Conservation (phyloP, 2,113 vertebrate genomes). For the Sapayoa aenigma region DNA sequence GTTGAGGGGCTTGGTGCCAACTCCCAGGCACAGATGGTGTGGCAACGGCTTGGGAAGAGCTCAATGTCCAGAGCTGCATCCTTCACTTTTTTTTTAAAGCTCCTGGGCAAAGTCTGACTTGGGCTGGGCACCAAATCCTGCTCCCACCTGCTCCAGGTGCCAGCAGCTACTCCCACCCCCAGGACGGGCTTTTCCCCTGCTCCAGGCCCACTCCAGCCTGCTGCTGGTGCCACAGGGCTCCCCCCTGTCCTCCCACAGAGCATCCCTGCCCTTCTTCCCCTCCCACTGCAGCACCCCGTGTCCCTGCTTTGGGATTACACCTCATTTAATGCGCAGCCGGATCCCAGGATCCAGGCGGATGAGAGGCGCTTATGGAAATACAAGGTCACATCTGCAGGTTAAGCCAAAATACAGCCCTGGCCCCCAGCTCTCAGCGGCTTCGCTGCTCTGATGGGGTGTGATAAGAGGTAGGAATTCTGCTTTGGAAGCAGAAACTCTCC, state of each 20-base stretch:
- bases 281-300: background rate
- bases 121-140: fast-evolving
- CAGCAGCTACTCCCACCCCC: background rate
- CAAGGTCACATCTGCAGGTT: background rate
- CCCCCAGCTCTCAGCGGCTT: background rate
- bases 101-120: background rate
- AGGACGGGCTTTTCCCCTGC: background rate
- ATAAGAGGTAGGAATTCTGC: background rate
- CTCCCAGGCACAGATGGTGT: background rate
- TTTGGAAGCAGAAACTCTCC: background rate
- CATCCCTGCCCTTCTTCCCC: background rate
- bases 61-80: fast-evolving
- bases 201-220: background rate
- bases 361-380: background rate
- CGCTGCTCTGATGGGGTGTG: background rate
- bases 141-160: background rate
- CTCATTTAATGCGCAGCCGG: background rate
- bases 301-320: background rate
- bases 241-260: background rate
- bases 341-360: background rate
- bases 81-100: background rate
- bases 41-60: background rate
- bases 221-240: background rate
- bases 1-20: background rate
- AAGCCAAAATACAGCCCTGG: background rate